Conservation (phyloP, 1,140 invertebrate genomes). For the Ooceraea biroi region DNA sequence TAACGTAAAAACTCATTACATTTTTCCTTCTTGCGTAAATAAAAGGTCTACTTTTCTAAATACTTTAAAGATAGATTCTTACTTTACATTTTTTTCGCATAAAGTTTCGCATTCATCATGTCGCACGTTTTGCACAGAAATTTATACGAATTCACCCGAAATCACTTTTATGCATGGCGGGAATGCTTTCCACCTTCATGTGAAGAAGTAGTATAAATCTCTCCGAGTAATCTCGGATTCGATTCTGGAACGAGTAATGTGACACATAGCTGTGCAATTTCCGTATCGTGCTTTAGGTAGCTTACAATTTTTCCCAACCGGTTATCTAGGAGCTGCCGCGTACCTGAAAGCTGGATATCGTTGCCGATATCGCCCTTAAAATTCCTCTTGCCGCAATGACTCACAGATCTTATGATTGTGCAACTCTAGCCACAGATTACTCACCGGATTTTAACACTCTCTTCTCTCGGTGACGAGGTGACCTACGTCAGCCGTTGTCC, state of each 20-base stretch:
- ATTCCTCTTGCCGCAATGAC: slow-evolving; percentile 53
- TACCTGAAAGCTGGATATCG: slow-evolving; percentile 17
- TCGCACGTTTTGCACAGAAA: too few species aligned
- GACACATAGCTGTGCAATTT: neutral
- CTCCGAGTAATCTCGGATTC: neutral
- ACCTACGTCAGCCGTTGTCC: neutral
- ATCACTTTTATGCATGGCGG: too few species aligned
- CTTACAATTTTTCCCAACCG: neutral
- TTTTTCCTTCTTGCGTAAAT: too few species aligned
- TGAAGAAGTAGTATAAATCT: too few species aligned
- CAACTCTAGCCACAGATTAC: slow-evolving; percentile 56
- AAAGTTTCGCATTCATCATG: too few species aligned
- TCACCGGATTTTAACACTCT: slow-evolving; percentile 37
- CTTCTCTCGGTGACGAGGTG: slow-evolving; percentile 22
- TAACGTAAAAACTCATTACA: slow-evolving; percentile 8
- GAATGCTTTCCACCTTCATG: too few species aligned
- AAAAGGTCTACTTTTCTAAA: too few species aligned
- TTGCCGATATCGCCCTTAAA: slow-evolving; percentile 15
- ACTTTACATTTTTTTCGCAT: too few species aligned
- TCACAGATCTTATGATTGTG: slow-evolving; percentile 52
- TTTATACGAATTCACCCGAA: too few species aligned
- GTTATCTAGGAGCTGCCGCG: neutral
- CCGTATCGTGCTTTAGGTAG: too few species aligned
- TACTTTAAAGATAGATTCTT: too few species aligned
- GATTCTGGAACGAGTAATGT: neutral